Base-by-base conservation (phyloP, 1,140 invertebrate species). In the Monomorium pharaonis region DNA sequence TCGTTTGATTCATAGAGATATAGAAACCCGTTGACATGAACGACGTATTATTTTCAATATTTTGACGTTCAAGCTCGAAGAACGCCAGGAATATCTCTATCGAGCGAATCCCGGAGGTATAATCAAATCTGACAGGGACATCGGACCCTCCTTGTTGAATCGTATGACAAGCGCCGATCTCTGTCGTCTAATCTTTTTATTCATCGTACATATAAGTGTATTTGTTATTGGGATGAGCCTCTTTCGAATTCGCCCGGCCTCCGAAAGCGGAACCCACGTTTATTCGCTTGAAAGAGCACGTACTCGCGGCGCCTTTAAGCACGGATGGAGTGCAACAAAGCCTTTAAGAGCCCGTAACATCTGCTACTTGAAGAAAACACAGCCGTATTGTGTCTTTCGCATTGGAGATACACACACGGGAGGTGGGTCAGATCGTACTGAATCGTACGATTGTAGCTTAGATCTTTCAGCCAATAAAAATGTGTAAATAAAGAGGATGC, bases 161-260 rank as follows among this genome's bases (percentile, higher is more conserved):
- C 12, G n/a, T 16, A 76, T 54, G 86, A 89, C 81, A 70, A 75
- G 51, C 56, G 70, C 84, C 44, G 67, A 89, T 63, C 69, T 63
- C 69, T 63, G 60, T 58, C 62, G 44, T 69, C 54, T 72, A 49
- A 65, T 51, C 51, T 86, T 89, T 88, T 89, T 88, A 89, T 88
- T 89, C 87, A 86, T 83, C 77, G 63, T 33, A 60, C 75, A 24
- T 80, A 14, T 51, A 74, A 77, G 86, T 84, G 56, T 89, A 89
- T 90, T 90, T 89, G 89, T 89, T 86, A 54, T 78, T 60, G 85
- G 89, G 89, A 90, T 90, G 85, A 90, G 78, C 88, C 72, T 70
- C 83, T 87, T 89, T 88, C 77, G 58, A 58, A 70, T 49, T 69
- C 76, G 84, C 21, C 60, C 75, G 60, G 69, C 58, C 69, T 70